Percentiles rank a stretch among this genome's conserved stretches.
Conservation (phyloP, 2,113 vertebrate genomes). For the Peromyscus polionotus region DNA sequence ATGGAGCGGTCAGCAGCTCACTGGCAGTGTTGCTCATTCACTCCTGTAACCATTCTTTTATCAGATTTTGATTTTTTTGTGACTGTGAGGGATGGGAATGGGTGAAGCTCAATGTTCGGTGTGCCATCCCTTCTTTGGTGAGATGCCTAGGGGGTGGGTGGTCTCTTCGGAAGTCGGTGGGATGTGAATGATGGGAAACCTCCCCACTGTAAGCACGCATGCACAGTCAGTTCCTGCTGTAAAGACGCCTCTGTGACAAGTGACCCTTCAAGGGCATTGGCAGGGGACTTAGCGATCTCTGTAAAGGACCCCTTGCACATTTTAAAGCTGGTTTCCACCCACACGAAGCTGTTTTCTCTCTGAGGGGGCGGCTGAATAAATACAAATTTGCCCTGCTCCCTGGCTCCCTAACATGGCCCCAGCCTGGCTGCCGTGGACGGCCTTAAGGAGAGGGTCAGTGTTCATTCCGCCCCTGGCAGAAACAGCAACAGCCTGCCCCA, state of each 20-base stretch:
- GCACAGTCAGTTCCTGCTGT: background rate
- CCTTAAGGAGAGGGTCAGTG: background rate
- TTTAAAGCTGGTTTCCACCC: background rate
- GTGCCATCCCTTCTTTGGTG: background rate
- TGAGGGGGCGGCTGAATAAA: background rate
- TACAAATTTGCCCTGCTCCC: background rate
- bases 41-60: background rate
- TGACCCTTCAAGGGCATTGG: background rate
- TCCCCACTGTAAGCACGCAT: background rate
- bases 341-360: background rate
- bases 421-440: background rate
- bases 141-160: fast-evolving
- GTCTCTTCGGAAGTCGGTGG: background rate
- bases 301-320: background rate
- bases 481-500: background rate
- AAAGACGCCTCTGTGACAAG: background rate
- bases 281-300: background rate
- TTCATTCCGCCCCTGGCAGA: background rate
- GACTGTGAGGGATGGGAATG: background rate
- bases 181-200: background rate
- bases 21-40: background rate
- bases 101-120: fast-evolving
- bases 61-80: background rate
- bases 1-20: background rate
- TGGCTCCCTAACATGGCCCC: background rate